Evolutionary conservation across 1,140 invertebrate species (phyloP).

Genomic region (Grapholita molesta): DNA sequence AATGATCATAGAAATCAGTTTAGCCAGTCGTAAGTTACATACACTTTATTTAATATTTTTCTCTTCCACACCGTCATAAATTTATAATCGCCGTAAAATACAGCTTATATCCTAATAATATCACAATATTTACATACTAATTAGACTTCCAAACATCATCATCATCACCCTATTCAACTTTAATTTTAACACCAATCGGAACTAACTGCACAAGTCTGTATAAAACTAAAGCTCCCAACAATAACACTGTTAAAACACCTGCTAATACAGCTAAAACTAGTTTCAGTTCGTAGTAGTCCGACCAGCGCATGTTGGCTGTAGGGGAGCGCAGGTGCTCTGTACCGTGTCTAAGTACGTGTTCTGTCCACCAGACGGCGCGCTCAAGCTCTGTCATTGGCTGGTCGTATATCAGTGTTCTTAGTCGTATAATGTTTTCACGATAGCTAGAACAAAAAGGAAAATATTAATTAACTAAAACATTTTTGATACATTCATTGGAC

Average conservation of each 20-base stretch:
- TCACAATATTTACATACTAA: no score
- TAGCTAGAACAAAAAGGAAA: slow-evolving; percentile 41
- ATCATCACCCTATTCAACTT: neutral
- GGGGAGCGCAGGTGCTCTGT: slow-evolving; percentile 69
- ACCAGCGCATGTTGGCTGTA: slow-evolving; percentile 62
- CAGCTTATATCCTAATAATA: no score
- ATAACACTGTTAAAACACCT: neutral
- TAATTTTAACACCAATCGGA: neutral
- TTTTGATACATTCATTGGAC: no score
- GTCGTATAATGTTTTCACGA: slow-evolving; percentile 34
- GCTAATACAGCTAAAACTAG: slow-evolving; percentile 38
- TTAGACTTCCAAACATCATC: no score
- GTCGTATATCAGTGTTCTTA: slow-evolving; percentile 64
- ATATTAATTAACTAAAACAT: no score
- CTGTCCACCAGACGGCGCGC: slow-evolving; percentile 57
- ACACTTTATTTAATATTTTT: no score
- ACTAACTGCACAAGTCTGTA: neutral
- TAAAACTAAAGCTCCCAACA: neutral
- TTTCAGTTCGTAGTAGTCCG: slow-evolving; percentile 74
- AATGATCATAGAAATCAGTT: no score
- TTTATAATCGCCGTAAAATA: no score
- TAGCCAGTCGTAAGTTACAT: no score
- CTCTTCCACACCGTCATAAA: no score
- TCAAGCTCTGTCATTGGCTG: slow-evolving; percentile 61
- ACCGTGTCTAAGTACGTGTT: slow-evolving; percentile 58